phyloP scores from a whole-genome alignment of 2,888 invertebrate species.

The Drosophila ustulata region DNA sequence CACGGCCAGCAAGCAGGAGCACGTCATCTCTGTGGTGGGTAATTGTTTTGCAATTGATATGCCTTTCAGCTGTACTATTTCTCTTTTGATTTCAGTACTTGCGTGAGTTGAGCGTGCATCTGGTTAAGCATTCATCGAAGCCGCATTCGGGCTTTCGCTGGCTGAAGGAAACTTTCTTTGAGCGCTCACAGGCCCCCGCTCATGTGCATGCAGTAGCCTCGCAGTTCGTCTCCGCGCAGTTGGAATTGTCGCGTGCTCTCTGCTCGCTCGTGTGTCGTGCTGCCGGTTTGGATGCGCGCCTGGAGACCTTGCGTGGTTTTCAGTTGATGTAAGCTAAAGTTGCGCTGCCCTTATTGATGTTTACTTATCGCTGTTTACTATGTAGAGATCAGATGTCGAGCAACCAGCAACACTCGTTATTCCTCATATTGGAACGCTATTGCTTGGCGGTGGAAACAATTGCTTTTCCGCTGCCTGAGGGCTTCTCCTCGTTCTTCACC shows the following conservation, averaged over 20 bases:
- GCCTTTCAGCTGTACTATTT: neutral
- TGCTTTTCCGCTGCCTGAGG: conserved; percentile 93
- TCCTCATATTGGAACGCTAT: conserved; percentile 92
- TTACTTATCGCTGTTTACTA: neutral
- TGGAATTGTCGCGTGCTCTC: conserved; percentile 91
- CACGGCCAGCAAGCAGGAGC: conserved; percentile 95
- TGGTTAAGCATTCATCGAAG: conserved; percentile 88
- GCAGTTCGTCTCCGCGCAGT: conserved; percentile 92
- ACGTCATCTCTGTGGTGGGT: conserved; percentile 92
- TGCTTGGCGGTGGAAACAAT: conserved; percentile 91
- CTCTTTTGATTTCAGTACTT: conserved; percentile 87
- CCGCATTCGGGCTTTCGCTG: conserved; percentile 85
- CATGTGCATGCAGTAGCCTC: conserved; percentile 93
- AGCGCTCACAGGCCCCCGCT: conserved; percentile 87
- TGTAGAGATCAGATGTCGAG: conserved; percentile 90
- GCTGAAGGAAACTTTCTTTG: conserved; percentile 85
- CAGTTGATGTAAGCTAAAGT: conserved; percentile 88
- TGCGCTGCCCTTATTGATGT: neutral
- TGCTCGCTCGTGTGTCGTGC: conserved; percentile 91
- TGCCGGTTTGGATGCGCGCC: conserved; percentile 88
- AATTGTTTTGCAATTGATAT: neutral
- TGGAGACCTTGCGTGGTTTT: conserved; percentile 91
- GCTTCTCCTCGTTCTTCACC: conserved; percentile 95
- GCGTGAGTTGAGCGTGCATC: conserved; percentile 93
- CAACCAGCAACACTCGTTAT: conserved; percentile 89